phyloP scores from a whole-genome alignment of 2,113 vertebrate genomes.

The Muntiacus reevesi region DNA sequence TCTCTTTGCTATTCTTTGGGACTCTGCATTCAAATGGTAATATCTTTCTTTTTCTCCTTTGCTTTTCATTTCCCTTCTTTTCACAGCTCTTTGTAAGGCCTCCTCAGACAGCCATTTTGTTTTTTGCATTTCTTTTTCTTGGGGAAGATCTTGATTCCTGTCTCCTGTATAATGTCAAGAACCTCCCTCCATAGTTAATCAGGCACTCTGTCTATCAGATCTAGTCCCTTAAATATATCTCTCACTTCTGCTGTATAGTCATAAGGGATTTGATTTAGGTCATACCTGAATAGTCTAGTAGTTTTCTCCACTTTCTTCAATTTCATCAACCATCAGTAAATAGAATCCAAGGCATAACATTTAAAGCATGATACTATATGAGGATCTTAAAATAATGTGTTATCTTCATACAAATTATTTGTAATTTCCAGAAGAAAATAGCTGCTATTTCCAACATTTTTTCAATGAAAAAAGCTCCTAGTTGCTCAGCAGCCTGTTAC shows the following conservation, averaged over 20 bases:
- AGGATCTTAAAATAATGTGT: background rate
- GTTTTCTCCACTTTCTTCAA: background rate
- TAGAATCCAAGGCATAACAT: background rate
- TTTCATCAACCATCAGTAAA: background rate
- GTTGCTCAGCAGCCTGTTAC: background rate
- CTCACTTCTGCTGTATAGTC: background rate
- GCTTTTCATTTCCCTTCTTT: background rate
- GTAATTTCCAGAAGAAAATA: background rate
- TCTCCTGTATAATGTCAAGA: background rate
- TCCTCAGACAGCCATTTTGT: background rate
- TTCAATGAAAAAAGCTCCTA: background rate
- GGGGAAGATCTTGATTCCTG: background rate
- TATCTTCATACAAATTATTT: background rate
- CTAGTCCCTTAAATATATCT: background rate
- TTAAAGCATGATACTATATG: background rate
- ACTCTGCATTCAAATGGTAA: background rate
- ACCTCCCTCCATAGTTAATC: background rate
- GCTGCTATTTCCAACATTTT: background rate
- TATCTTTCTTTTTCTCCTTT: background rate
- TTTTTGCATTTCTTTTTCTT: background rate
- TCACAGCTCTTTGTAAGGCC: background rate
- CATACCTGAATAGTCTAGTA: background rate
- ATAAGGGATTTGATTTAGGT: background rate
- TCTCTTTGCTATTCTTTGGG: background rate
- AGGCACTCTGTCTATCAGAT: background rate